phyloP scores from a whole-genome alignment of 2,888 invertebrate genomes.

The Phragmatobia fuliginosa region DNA sequence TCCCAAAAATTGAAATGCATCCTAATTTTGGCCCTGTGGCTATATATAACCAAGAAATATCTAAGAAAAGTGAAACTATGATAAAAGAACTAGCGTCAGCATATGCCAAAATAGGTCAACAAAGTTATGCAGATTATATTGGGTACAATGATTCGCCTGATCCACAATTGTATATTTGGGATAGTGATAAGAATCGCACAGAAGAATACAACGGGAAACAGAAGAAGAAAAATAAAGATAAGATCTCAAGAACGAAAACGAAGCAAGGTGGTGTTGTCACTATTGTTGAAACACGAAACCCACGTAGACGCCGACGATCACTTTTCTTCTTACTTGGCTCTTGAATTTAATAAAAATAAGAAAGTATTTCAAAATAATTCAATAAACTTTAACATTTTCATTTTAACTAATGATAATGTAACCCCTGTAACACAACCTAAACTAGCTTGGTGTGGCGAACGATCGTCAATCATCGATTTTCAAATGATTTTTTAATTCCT shows the following conservation, averaged over 20 bases:
- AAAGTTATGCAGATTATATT: slow-evolving; percentile 32
- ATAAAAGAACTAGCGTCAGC: slow-evolving; percentile 65
- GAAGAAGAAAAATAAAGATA: slow-evolving; percentile 13
- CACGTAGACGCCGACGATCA: slow-evolving; percentile 10
- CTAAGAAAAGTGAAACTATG: slow-evolving; percentile 62
- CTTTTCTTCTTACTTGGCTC: background rate
- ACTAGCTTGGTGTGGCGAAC: background rate
- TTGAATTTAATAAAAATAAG: background rate
- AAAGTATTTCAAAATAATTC: too few relatives aligned
- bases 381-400: too few relatives aligned
- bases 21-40: slow-evolving; percentile 70
- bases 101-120: slow-evolving; percentile 54
- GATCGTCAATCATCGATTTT: background rate
- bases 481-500: background rate
- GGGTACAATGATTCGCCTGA: slow-evolving; percentile 35
- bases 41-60: slow-evolving; percentile 73
- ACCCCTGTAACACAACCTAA: too few relatives aligned
- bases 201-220: slow-evolving; percentile 7
- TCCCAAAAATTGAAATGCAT: slow-evolving; percentile 59
- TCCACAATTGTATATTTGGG: slow-evolving; percentile 32
- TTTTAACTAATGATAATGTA: too few relatives aligned
- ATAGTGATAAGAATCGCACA: slow-evolving; percentile 40
- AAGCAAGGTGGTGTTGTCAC: slow-evolving; percentile 37
- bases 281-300: slow-evolving; percentile 39
- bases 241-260: slow-evolving; percentile 25